Conservation (phyloP, 2,113 vertebrate species). For the Sprattus sprattus region DNA sequence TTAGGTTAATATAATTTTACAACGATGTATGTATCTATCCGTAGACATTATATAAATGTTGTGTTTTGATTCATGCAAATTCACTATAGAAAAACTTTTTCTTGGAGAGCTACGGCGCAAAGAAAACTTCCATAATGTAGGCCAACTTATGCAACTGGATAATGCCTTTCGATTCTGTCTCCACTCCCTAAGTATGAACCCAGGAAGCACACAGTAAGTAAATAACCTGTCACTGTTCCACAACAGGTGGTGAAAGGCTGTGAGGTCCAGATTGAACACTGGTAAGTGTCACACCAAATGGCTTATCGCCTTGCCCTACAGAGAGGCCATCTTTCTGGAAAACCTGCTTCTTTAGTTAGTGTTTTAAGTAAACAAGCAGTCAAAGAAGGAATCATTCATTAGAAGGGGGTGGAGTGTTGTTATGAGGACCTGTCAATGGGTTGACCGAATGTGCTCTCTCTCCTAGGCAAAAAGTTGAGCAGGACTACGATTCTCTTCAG, state of each 20-base stretch:
- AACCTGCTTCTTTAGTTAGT: background rate
- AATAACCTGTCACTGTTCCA: constrained; percentile 72
- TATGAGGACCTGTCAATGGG: background rate
- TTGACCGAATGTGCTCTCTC: background rate
- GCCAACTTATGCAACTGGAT: background rate
- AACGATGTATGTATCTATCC: too few species aligned
- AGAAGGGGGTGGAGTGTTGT: background rate
- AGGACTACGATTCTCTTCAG: constrained; percentile 85
- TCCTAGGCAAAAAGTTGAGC: constrained; percentile 86
- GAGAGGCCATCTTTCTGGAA: background rate
- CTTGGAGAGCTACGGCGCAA: background rate
- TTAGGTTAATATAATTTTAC: background rate
- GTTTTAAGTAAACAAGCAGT: background rate
- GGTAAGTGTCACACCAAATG: constrained; percentile 75
- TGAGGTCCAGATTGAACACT: constrained; percentile 88
- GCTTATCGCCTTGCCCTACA: background rate
- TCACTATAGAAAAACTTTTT: background rate
- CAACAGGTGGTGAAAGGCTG: constrained; percentile 96
- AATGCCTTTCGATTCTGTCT: background rate
- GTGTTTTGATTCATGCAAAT: background rate
- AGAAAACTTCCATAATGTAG: background rate
- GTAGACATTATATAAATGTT: too few species aligned
- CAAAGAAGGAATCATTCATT: background rate
- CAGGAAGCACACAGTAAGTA: background rate
- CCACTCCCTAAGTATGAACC: background rate